Evolutionary conservation across 2,113 vertebrate species (phyloP), one percentile per base, ranked within the genome.

Genomic region (Cairina moschata): DNA sequence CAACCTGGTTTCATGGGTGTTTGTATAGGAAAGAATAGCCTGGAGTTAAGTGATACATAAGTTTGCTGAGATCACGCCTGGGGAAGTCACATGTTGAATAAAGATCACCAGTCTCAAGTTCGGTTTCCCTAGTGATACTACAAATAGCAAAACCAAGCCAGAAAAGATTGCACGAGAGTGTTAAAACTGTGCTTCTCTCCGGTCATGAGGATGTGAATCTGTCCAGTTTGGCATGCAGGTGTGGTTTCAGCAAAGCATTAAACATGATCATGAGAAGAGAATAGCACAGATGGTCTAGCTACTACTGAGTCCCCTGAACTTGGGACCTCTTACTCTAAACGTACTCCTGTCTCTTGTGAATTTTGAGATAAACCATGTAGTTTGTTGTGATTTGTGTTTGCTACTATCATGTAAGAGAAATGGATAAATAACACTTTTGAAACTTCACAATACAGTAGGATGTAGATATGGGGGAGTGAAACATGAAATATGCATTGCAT

Each of bases 41-140:
- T 83, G 66, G 80, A 85, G 77, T 75, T 77, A 79, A 82, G 77
- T 42, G 93, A 59, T 80, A 26, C 29, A 18, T 23, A 26, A 72
- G 38, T 93, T 81, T 90, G 71, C 90, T 97, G 97, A 97, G 87
- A 94, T 97, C 95, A 82, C 54, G 63, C 96, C 95, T 96, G 86
- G 69, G 54, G 26, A 93, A 93, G 93, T 82, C 50, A n/a, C 87
- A 66, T 77, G 85, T 67, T 97, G 91, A 95, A 95, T 93, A 93
- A 52, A 83, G 79, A 94, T 95, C 68, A 77, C 40, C 42, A 75
- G 40, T 55, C 88, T 95, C 88, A 79, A 36, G 0, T 69, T 95
- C 80, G 59, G 95, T 97, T 97, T 93, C 93, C 95, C 65, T 93
- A 80, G 91, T 66, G 80, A 95, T 86, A 60, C 36, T 89, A 92